Evolutionary conservation across 2,797 vertebrate species (phyloP).

Genomic region (Limosa lapponica): DNA sequence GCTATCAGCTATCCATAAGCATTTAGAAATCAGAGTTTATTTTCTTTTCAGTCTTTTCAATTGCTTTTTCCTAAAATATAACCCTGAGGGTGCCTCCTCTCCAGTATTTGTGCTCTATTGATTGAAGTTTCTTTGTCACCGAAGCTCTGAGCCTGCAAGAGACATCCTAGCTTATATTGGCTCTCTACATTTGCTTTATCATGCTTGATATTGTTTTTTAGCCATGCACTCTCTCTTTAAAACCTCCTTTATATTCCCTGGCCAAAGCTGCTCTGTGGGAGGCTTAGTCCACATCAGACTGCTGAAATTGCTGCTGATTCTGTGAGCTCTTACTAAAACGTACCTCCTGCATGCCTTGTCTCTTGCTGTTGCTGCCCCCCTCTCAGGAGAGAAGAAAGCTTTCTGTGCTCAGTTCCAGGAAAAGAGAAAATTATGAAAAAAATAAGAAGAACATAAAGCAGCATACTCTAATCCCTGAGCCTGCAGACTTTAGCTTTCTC

Average conservation of each 20-base stretch:
- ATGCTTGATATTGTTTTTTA: background rate
- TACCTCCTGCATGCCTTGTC: background rate
- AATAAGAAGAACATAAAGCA: background rate
- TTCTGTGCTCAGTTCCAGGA: background rate
- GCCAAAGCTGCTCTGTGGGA: background rate
- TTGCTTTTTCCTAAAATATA: slow-evolving; percentile 47
- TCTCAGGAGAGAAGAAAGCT: background rate
- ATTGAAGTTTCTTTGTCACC: background rate
- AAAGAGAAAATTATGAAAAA: background rate
- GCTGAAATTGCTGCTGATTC: background rate
- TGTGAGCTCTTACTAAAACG: background rate
- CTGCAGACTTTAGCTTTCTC: background rate
- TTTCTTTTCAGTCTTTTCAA: slow-evolving; percentile 16
- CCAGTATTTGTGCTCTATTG: background rate
- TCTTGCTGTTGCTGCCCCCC: background rate
- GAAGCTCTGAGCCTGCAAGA: background rate
- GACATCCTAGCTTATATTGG: background rate
- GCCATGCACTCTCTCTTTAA: background rate
- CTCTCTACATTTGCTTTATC: background rate
- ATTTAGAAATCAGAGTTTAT: slow-evolving; percentile 22
- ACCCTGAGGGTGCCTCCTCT: background rate
- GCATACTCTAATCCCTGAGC: background rate
- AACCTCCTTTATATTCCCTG: background rate
- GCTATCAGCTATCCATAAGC: background rate
- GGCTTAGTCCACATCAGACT: background rate